Percentiles rank a stretch among this genome's conserved stretches.
These are phyloP conservation scores for Monodelphis domestica DNA, from an alignment of 2,797 vertebrate species.

Conservation along the genomic window DNA sequence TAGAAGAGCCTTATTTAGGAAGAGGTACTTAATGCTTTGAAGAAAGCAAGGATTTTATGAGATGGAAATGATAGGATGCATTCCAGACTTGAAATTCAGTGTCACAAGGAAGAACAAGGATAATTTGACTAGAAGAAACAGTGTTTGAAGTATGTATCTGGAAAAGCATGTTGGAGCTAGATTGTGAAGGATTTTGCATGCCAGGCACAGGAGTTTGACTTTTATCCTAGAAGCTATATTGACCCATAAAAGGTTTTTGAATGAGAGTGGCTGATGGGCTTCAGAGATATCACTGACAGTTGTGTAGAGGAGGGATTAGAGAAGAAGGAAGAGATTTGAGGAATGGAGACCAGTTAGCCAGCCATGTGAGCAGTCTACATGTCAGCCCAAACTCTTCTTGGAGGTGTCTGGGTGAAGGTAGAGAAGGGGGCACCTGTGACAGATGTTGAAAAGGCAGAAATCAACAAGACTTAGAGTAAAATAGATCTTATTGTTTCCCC, in stretches of 20 bases:
- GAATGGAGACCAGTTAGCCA: not conserved
- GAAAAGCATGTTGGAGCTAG: not conserved
- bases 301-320: not conserved
- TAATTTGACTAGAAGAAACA: not conserved
- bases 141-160: not conserved
- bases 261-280: not conserved
- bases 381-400: not conserved
- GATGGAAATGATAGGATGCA: not conserved
- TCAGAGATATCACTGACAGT: not conserved
- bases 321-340: not conserved
- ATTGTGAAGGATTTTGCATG: not conserved
- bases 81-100: not conserved
- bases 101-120: not conserved
- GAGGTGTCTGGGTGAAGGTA: not conserved
- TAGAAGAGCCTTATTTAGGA: not conserved
- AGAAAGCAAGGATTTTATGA: not conserved
- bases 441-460: not conserved
- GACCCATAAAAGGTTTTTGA: not conserved
- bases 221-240: too few relatives aligned
- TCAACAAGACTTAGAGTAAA: not conserved
- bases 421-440: not conserved
- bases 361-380: too few relatives aligned
- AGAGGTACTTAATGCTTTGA: not conserved
- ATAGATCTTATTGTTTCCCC: not conserved
- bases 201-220: too few relatives aligned